Conservation (phyloP, 2,888 invertebrate species). For the Lithophane leautieri region DNA sequence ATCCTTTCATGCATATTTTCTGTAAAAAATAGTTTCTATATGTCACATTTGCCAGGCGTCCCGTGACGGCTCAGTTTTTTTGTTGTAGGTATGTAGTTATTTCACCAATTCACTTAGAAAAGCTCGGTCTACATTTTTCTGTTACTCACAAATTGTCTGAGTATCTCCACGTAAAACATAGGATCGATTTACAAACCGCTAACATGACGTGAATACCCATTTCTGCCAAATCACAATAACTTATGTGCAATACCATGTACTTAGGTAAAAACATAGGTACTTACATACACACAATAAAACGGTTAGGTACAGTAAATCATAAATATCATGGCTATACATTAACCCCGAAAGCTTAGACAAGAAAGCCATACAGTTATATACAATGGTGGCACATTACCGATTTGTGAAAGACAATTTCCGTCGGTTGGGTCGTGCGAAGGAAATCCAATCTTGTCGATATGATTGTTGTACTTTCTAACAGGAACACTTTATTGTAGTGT, state of each 20-base stretch:
- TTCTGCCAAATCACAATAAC: slow-evolving; percentile 39
- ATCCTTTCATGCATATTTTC: no score
- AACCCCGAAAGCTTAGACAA: slow-evolving; percentile 60
- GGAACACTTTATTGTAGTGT: slow-evolving; percentile 46
- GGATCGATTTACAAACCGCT: slow-evolving; percentile 16
- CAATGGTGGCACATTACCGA: slow-evolving; percentile 78
- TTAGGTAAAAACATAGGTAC: background rate
- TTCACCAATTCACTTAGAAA: slow-evolving; percentile 1
- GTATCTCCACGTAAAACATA: slow-evolving; percentile 25
- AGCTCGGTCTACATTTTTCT: background rate
- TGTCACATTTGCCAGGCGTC: no score
- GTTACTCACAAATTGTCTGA: slow-evolving; percentile 5
- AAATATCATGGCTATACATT: slow-evolving; percentile 55
- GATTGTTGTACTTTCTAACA: slow-evolving; percentile 50
- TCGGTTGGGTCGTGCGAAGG: slow-evolving; percentile 67
- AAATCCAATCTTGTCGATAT: slow-evolving; percentile 58
- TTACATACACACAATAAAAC: slow-evolving; percentile 19
- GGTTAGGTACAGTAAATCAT: slow-evolving; percentile 46
- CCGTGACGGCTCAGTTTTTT: no score
- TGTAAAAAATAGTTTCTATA: no score
- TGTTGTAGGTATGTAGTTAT: background rate
- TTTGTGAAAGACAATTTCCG: slow-evolving; percentile 83
- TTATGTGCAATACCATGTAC: slow-evolving; percentile 23
- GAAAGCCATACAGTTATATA: slow-evolving; percentile 62
- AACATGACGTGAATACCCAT: slow-evolving; percentile 4